Base-by-base conservation (phyloP, 2,113 vertebrate genomes). In the Columba livia region DNA sequence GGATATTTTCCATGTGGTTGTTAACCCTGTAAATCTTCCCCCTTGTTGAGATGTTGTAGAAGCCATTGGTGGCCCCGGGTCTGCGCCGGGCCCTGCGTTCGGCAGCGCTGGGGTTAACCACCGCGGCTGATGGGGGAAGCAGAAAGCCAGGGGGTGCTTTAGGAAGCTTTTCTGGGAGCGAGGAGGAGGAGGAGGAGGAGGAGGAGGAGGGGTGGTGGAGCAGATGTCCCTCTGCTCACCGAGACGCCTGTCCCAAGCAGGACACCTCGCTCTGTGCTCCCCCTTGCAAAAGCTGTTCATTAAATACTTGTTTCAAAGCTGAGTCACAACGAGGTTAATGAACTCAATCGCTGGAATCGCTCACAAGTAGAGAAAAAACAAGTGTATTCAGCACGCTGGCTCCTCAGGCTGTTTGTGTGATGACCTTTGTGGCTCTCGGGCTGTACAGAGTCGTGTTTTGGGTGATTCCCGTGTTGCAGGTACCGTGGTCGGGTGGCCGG, bases 301-400 rank as follows among this genome's bases (percentile, higher is more conserved):
- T 82, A 53, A 95, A 77, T 89, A 85, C 78, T 93, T 83, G 82
- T 48, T 86, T 79, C 69, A 5, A 12, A 56, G 93, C 88, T 96
- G 93, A 96, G 75, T 96, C 94, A 96, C 77, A 0, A 50, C 1
- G 74, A 85, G 88, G 75, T 88, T 88, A 88, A 93, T 38, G 74
- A 90, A 12, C 62, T 44, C 64, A 95, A 88, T 79, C 29, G 0
- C 72, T 50, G 67, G 60, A 42, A 48, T 51, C 93, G 38, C 85
- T 69, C 3, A 19, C 4, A 24, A 90, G 87, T 50, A 5, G 15
- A 83, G 93, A 12, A 9, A 88, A 90, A 85, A 38, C 47, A 58
- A 85, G 60, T 4, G 15, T 16, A 66, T 73, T 79, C 32, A 50
- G 58, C 79, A 1, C 11, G 10, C 78, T 84, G 8, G 2, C 26